Base-by-base conservation (phyloP, 2,888 invertebrate species). In the Ormyrus rosae region DNA sequence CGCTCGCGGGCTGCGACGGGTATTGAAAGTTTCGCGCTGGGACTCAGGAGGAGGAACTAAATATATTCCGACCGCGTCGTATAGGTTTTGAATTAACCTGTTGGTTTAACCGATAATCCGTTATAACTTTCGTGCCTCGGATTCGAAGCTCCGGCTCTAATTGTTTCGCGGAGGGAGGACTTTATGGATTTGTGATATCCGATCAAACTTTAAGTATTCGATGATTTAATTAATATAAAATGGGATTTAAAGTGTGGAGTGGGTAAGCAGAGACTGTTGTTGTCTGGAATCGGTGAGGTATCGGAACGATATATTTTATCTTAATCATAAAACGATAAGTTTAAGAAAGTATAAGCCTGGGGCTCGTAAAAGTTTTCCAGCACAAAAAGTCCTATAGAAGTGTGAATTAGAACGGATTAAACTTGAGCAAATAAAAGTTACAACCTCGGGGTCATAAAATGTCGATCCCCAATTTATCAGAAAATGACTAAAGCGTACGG, bases 51-150 rank as follows among this genome's bases (percentile, higher is more conserved):
- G 13, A 19, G 19, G 19, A 61, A 46, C 72, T 63, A 63, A 72
- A 72, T 72, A 34, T 34, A 72, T 72, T 72, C 61, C n/a, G 61
- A 1, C 5, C 72, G 45, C 50, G 58, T 56, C 53, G 46, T 72
- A 72, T 61, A 60, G 48, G 72, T 11, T 13, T 72, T n/a, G 13
- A 53, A 51, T 72, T 72, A 72, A 72, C 61, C 72, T 72, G 61
- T 72, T 72, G 72, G 72, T 63, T 61, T 58, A 70, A 70, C 46
- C 53, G 45, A 72, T 72, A 72, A 63, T 72, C 63, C 51, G 53
- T 72, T 45, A 51, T 63, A 72, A 72, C 63, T 72, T 72, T 61
- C 46, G 50, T 34, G 45, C 46, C 46, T 63, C 46, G n/a, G 46
- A 63, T 63, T 53, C 34, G 34, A 34, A 34, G 34, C 34, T 34